Base-by-base conservation (phyloP, 1,140 invertebrate genomes). In the Dinoponera quadriceps region DNA sequence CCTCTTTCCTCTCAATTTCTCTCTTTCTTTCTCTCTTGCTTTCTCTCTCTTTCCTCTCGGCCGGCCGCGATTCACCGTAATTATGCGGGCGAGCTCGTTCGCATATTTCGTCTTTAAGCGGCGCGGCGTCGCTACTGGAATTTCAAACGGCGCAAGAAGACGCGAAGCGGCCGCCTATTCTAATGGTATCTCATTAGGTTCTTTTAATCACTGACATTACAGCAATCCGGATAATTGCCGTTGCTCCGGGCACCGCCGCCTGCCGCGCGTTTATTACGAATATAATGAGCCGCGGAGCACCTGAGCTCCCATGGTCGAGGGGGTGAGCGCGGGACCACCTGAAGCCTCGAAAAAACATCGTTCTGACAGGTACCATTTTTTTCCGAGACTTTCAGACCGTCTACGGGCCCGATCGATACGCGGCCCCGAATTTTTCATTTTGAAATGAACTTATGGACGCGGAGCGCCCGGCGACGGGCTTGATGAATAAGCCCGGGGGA, bases 131-230 rank as follows among this genome's bases (percentile, higher is more conserved):
- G 77, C 83, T 82, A 87, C 77, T 57, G 85, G 57, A 59, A 60
- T 73, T 84, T 86, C 74, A 68, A 87, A 73, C 33, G 38, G 82
- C 57, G 74, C 74, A 86, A 85, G 74, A 84, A 90, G 84, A 86
- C 80, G 59, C 83, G 69, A 83, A 75, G 54, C 60, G 62, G 44
- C 87, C 38, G 78, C 55, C 86, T 91, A 91, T 92, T 91, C 91
- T 91, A 91, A 92, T 91, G 86, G 87, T 85, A 81, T 90, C 91
- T 93, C 91, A 92, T 93, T 92, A 93, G 86, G 69, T 91, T 91
- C 90, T 91, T 92, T 93, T 93, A 92, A 93, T 93, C 89, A 91
- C 92, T 86, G 86, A 85, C 89, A 92, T 93, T 92, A 93, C 85
- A 73, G 85, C 91, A 90, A 92, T 91, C 89, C 83, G 88, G 83